Evolutionary conservation across 1,140 invertebrate genomes (phyloP).

Genomic region (Mamestra configurata): DNA sequence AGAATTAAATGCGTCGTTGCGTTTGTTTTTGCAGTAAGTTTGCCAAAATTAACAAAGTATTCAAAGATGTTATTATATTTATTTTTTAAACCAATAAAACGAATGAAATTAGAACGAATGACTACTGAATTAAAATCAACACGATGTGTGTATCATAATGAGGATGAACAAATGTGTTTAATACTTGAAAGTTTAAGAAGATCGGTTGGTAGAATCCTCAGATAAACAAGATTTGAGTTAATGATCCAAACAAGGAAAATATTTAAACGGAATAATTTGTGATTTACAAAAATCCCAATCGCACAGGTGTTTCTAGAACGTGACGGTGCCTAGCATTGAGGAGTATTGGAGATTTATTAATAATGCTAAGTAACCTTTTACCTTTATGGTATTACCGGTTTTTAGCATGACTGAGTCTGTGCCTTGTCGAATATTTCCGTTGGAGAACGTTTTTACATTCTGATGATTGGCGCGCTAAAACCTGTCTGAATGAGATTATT

Average conservation of each 20-base stretch:
- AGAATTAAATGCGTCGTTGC: neutral
- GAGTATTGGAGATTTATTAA: constrained; percentile 60
- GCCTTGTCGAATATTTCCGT: constrained; percentile 68
- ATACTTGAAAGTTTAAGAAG: neutral
- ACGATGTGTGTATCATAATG: neutral
- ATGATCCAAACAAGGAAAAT: neutral
- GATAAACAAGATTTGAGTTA: neutral
- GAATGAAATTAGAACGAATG: neutral
- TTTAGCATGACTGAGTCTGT: constrained; percentile 56
- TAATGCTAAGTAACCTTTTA: constrained; percentile 70
- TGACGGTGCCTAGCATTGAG: constrained; percentile 14
- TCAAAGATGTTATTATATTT: too few relatives aligned
- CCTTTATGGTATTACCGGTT: constrained; percentile 69
- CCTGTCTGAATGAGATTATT: constrained; percentile 61
- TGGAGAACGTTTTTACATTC: constrained; percentile 61
- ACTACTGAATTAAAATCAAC: constrained; percentile 7
- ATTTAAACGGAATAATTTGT: neutral
- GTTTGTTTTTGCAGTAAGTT: neutral
- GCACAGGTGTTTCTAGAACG: constrained; percentile 34
- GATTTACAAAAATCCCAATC: neutral
- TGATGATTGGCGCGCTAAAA: constrained; percentile 60
- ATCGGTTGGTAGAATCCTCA: neutral
- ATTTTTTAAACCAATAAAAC: constrained; percentile 1
- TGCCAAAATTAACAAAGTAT: too few relatives aligned
- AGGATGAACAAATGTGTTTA: neutral